Base-by-base conservation (phyloP, 2,888 invertebrate genomes). In the Thecophora atra region DNA sequence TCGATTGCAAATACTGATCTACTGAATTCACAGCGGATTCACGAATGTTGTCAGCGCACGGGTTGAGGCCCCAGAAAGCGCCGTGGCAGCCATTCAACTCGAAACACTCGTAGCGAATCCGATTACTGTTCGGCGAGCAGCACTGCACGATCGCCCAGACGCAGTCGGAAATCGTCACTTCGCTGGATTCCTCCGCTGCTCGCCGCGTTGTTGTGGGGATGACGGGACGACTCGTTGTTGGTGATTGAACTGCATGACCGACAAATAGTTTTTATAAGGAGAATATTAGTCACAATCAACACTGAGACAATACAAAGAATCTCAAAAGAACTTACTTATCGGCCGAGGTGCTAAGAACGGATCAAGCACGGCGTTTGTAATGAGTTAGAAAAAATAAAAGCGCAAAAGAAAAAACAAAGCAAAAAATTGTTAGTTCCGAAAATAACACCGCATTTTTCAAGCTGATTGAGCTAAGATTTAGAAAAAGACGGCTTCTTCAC, bases 101-200 rank as follows among this genome's bases (percentile, higher is more conserved):
- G 74, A 94, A 94, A 82, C 94, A 95, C 17, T 82, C 85, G 76
- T 88, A 88, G 3, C 88, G 85, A 66, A 90, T 85, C 17, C 87
- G 84, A 73, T 85, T 86, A n/a, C 85, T 85, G 30, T 84, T 82
- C 0, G 86, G 84, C 1, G 90, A 87, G 80, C 94, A 94, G 81
- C 94, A 95, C 2, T 91, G 90, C 7, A 93, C 86, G 66, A 94
- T 92, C 0, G 94, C 94, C 90, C 92, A 91, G 0, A 92, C 90
- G 79, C 94, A 94, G 1, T 89, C 88, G 11, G 90, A 88, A 1
- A 91, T 72, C 71, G 65, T 37, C 71, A n/a, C 42, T 56, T 44
- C 8, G 8, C 24, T 62, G 63, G 51, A 73, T 7, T 8, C 47
- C 47, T 21, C 58, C n/a, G 26, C 42, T 88, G 81, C 15, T 28